Percentiles rank a stretch among this genome's conserved stretches.
phyloP scores from a whole-genome alignment of 2,797 vertebrate species.

The Eulemur rubriventer region DNA sequence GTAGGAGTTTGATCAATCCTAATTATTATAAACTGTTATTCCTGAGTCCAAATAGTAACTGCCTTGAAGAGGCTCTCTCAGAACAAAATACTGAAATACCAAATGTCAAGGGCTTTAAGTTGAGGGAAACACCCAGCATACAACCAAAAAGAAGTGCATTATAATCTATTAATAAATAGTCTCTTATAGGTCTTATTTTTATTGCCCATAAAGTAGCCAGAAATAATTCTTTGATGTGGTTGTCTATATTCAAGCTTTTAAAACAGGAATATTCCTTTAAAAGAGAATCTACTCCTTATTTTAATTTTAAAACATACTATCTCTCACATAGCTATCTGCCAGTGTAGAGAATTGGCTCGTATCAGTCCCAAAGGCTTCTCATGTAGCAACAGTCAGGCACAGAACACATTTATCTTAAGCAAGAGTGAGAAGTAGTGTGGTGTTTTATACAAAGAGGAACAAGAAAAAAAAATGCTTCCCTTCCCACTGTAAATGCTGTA shows the following conservation, averaged over 20 bases:
- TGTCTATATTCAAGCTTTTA: background rate
- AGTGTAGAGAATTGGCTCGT: background rate
- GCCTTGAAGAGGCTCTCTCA: background rate
- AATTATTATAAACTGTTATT: background rate
- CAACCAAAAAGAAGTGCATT: background rate
- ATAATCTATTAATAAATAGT: background rate
- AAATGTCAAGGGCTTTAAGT: background rate
- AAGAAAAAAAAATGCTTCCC: background rate
- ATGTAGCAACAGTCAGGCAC: background rate
- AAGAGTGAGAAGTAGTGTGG: background rate
- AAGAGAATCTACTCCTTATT: background rate
- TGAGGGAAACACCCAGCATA: background rate
- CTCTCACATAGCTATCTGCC: background rate
- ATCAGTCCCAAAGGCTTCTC: background rate
- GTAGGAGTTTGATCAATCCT: background rate
- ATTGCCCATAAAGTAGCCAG: background rate
- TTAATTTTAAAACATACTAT: background rate
- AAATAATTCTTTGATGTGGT: background rate
- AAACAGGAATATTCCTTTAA: slow-evolving; percentile 1
- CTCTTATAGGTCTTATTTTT: background rate
- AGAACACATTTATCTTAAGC: background rate
- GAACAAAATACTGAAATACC: background rate
- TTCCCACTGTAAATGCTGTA: slow-evolving; percentile 37
- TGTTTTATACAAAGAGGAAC: background rate
- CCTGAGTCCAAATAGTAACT: background rate